phyloP scores from a whole-genome alignment of 2,888 invertebrate species.

The Nemotelus pantherinus region DNA sequence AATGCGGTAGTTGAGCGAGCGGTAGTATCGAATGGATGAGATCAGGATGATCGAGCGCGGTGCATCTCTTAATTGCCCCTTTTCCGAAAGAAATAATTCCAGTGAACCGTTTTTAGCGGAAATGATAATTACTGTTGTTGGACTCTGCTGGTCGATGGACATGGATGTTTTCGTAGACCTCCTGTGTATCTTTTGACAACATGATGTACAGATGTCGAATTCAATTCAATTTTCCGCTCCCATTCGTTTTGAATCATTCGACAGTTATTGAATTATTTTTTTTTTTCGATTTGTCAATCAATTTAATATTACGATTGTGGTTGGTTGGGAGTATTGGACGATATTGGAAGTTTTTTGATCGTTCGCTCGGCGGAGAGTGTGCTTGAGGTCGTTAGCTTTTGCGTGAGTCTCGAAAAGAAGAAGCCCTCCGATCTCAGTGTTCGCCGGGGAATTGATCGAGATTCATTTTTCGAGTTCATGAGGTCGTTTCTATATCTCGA shows the following conservation, averaged over 20 bases:
- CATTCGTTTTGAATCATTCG: no score
- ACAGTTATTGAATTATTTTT: no score
- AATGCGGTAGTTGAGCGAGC: neutral
- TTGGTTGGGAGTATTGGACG: neutral
- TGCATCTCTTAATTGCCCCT: conserved; percentile 12
- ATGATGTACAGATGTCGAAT: no score
- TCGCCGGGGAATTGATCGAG: neutral
- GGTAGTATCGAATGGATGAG: no score
- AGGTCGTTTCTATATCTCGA: neutral
- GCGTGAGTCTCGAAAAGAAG: neutral
- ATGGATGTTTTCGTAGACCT: neutral
- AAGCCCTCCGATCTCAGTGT: neutral
- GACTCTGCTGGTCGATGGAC: neutral
- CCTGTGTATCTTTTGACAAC: neutral
- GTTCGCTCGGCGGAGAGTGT: neutral
- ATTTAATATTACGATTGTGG: no score
- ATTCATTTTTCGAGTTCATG: neutral
- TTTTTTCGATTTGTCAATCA: no score
- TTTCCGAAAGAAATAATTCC: neutral
- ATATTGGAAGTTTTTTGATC: neutral
- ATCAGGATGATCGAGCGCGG: no score
- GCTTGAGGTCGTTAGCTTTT: conserved; percentile 15
- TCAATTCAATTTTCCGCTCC: no score
- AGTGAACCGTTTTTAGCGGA: conserved; percentile 17
- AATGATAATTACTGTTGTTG: neutral